Evolutionary conservation across 1,140 invertebrate genomes (phyloP), one percentile per base, ranked within the genome.

Genomic region (Dolichoris vasculosae): DNA sequence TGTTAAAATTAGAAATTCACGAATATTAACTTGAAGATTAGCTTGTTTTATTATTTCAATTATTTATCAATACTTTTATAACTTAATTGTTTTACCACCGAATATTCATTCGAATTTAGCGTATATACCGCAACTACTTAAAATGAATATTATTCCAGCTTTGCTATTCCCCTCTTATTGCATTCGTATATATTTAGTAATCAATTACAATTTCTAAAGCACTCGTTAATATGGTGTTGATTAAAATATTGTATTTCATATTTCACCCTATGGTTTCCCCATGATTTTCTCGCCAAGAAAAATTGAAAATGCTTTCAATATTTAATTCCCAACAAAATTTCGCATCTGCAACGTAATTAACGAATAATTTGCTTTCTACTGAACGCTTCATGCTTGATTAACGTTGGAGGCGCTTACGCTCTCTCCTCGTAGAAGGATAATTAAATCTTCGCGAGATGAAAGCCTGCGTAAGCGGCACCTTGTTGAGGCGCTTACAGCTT

Each of bases 321-420:
- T 32, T 51, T 51, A 76, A 76, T 51, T 35, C 30, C 30, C n/a
- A 32, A 51, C 43, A 43, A 76, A 51, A 76, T 32, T 51, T 63
- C 23, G 2, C 55, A 79, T 51, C 51, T 40, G 17, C 32, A 38
- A 79, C 6, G 30, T 69, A 81, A 81, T 81, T 81, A 80, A 81
- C 79, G 23, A 69, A 69, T 69, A 69, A 81, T 81, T 81, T 35
- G 13, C 79, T 81, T 81, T 81, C 63, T 81, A 69, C 46, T 46
- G 30, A 81, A 43, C 30, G 64, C 43, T 69, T 69, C 79, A 48
- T 69, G 30, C 79, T 82, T 69, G 40, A 82, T 51, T 51, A 82
- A 82, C 43, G 71, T 82, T 71, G 7, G n/a, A 67, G 43, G 20
- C 7, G 26, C 38, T 43, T 73, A 43, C 23, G 0, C 75, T 76